Evolutionary conservation across 2,797 vertebrate species (phyloP).

Genomic region (Brachyalestes nurse): DNA sequence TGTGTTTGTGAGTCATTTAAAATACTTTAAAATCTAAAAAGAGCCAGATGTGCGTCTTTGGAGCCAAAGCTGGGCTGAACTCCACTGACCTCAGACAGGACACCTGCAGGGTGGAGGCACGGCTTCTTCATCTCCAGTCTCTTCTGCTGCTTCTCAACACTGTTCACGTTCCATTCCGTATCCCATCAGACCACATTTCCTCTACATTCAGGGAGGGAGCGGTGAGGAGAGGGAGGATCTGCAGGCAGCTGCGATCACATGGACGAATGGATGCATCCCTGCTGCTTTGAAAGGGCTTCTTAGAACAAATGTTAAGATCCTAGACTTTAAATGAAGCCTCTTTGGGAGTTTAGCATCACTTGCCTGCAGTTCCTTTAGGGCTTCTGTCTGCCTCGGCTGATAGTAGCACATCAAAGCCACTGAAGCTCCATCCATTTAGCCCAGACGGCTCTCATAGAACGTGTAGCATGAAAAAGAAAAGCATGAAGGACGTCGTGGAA

Average conservation of each 20-base stretch:
- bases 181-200: constrained; percentile 3
- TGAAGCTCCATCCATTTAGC: background rate
- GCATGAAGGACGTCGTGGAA: background rate
- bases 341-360: background rate
- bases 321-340: background rate
- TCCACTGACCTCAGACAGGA: background rate
- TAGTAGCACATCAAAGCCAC: background rate
- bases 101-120: constrained; percentile 1
- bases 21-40: background rate
- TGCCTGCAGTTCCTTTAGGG: background rate
- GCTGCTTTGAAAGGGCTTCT: constrained; percentile 10
- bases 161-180: background rate
- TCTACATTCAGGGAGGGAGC: background rate
- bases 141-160: background rate
- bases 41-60: background rate
- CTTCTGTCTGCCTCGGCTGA: background rate
- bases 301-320: background rate
- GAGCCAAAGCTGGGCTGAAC: background rate
- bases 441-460: background rate
- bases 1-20: too few species aligned
- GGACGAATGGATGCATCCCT: constrained; percentile 1
- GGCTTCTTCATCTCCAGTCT: background rate
- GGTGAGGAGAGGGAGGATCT: background rate
- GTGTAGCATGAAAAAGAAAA: too few species aligned
- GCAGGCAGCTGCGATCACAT: constrained; percentile 12